Evolutionary conservation across 2,888 invertebrate species (phyloP), one percentile per base, ranked within the genome.

Genomic region (Brachycybe producta): DNA sequence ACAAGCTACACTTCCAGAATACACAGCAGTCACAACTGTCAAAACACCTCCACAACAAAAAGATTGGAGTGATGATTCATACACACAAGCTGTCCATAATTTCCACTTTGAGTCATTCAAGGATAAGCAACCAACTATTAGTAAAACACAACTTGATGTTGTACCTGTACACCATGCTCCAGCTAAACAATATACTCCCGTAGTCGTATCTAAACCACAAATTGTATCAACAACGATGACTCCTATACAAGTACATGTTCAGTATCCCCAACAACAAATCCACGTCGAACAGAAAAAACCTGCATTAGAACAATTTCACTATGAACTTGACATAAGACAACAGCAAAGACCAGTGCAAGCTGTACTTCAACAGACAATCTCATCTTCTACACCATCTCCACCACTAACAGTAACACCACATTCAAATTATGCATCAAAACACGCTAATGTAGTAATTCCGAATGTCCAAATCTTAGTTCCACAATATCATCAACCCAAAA

Each of bases 41-140:
- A n/a, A n/a, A n/a, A n/a, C n/a, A n/a, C 8, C 43, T n/a, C 26
- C 24, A 34, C 17, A 42, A 8, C 41, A 49, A 24, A 36, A 26
- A 23, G 49, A 43, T 26, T 44, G 52, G 56, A 52, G 49, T 21
- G 57, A 57, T 1, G 59, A 59, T 46, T 51, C 58, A n/a, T 52
- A 56, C 11, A 54, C 53, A 19, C 59, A 59, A 36, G 57, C 59
- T 19, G 58, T 59, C 51, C 59, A 59, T 35, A 57, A 54, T 35
- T 59, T 57, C 45, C 59, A 59, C 41, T 58, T 49, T 47, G 56
- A 59, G 46, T 42, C 52, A 26, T 55, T 56, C 5, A 57, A 57
- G 40, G 55, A 57, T 2, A 39, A 58, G 15, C 49, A 47, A 1
- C 19, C 30, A 1, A n/a, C 8, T 39, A 21, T 39, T 15, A 2